Conservation (phyloP, 53 echinoderm and acorn worm species). For the Temnopleurus reevesii region DNA sequence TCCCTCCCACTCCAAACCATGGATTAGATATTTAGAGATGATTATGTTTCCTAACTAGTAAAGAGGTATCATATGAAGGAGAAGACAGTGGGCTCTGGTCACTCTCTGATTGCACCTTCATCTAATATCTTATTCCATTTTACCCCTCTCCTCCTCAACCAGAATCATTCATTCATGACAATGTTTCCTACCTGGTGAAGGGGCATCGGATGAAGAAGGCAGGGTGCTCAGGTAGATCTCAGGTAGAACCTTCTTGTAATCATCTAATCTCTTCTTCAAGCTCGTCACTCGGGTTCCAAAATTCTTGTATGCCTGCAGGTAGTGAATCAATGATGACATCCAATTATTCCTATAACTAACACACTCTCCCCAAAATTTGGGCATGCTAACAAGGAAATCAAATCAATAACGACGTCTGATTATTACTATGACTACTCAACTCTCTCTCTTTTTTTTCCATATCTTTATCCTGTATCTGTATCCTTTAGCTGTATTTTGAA, state of each 20-base stretch:
- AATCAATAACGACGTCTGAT: too few species aligned
- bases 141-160: too few species aligned
- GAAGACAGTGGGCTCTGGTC: conserved; percentile 83
- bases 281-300: conserved; percentile 92
- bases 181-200: conserved; percentile 95
- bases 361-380: too few species aligned
- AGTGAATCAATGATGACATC: not conserved
- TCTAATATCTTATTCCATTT: conserved; percentile 91
- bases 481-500: too few species aligned
- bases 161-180: too few species aligned
- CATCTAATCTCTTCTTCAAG: conserved; percentile 94
- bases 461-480: too few species aligned
- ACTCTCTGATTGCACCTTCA: conserved; percentile 78
- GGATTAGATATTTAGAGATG: too few species aligned
- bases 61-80: conserved; percentile 90
- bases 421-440: too few species aligned
- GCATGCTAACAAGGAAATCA: too few species aligned
- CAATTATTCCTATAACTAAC: too few species aligned
- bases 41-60: conserved; percentile 91
- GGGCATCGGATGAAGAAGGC: conserved; percentile 91
- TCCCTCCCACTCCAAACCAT: too few species aligned
- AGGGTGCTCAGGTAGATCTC: conserved; percentile 73
- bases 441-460: too few species aligned
- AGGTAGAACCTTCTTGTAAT: conserved; percentile 89
- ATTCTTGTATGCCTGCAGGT: conserved; percentile 92